Evolutionary conservation across 1,140 invertebrate genomes (phyloP), one percentile per base, ranked within the genome.

Genomic region (Cataglyphis hispanica): DNA sequence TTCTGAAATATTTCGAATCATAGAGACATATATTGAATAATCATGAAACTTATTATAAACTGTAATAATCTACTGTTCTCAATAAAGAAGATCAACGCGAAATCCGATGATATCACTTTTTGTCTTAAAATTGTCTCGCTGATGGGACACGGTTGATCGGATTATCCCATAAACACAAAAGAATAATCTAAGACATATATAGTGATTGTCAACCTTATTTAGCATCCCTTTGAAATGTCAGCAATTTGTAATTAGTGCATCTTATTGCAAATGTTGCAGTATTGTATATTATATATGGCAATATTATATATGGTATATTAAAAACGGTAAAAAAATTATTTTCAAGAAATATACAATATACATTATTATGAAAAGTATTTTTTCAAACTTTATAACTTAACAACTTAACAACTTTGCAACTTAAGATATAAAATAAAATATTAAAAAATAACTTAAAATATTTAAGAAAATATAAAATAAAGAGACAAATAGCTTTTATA

Each of bases 111-210:
- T 86, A 64, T 27, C n/a, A 19, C 16, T 56, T 43, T 50, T 43
- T 50, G 16, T 50, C 13, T 50, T 50, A 50, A n/a, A n/a, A 4
- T 37, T 16, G 13, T 74, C 76, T 74, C 8, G 27, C n/a, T 34
- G 31, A 6, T 74, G 10, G 11, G 6, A 40, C 16, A 40, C 16
- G 16, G 66, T 58, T 86, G 37, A 83, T 72, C 50, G 66, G 85
- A 86, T 86, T 86, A 86, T 77, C 16, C 25, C 58, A 25, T 58
- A 69, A 75, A 69, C 46, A 63, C 53, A 50, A 77, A 70, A 86
- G 77, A 84, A 16, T 25, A 84, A 16, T 25, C 69, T 84, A 69
- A 50, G 7, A 56, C 13, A 64, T 31, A 31, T 31, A 31, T 37
- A 13, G 61, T 53, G 63, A 53, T 69, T 66, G 75, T 50, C 37